A percentile compares a stretch with the other conserved stretches of the same genome.
Evolutionary conservation across 2,888 invertebrate species (phyloP).

Genomic region (Leptinotarsa juncta): DNA sequence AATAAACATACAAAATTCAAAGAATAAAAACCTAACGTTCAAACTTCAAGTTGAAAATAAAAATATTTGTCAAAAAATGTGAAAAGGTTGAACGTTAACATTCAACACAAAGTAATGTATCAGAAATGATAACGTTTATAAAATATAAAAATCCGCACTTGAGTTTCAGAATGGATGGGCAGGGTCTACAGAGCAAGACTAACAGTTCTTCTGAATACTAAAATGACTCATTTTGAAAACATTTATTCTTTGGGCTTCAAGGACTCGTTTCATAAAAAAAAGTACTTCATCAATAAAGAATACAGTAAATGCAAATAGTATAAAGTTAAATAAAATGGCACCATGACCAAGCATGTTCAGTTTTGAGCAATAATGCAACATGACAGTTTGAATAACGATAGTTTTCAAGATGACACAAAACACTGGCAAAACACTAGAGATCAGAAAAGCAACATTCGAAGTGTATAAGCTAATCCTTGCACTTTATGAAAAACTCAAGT

Average conservation of each 20-base stretch:
- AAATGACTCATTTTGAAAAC: not conserved
- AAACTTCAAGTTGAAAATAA: not conserved
- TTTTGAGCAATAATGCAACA: too few species aligned
- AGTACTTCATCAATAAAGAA: not conserved
- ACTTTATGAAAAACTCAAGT: too few species aligned
- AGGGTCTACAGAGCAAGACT: slow-evolving; percentile 3
- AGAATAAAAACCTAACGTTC: slow-evolving; percentile 1
- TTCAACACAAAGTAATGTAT: not conserved
- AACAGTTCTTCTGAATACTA: slow-evolving; percentile 2
- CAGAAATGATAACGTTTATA: not conserved
- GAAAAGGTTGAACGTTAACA: not conserved
- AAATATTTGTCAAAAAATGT: not conserved
- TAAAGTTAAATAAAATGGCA: not conserved
- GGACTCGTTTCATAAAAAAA: slow-evolving; percentile 9
- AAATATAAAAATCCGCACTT: not conserved
- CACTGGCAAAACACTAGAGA: too few species aligned
- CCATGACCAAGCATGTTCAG: too few species aligned
- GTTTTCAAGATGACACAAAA: too few species aligned
- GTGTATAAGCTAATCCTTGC: too few species aligned
- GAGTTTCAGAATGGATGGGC: not conserved
- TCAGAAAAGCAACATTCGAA: too few species aligned
- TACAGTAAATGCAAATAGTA: not conserved
- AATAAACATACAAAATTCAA: slow-evolving; percentile 15
- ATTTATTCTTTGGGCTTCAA: slow-evolving; percentile 11
- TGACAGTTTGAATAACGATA: too few species aligned